These are phyloP conservation scores for Dolichoris vasculosae DNA, from an alignment of 1,140 invertebrate species.

Conservation along the genomic window DNA sequence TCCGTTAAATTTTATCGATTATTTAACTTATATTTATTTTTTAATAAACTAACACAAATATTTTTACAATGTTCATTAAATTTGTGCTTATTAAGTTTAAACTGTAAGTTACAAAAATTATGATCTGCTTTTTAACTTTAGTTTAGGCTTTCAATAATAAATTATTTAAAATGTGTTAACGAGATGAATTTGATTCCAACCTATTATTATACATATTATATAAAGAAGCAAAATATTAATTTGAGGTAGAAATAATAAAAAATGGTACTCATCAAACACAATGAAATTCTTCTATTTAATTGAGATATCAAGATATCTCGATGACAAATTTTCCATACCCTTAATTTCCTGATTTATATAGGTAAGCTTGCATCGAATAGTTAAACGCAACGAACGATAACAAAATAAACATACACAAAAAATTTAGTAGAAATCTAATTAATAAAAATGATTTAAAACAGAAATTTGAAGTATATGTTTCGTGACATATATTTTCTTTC, in stretches of 20 bases:
- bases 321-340: constrained; percentile 29
- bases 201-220: neutral
- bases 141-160: too few species aligned
- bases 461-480: neutral
- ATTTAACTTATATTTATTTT: too few species aligned
- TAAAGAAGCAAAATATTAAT: neutral
- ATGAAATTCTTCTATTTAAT: constrained; percentile 14
- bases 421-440: constrained; percentile 33
- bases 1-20: neutral
- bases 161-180: too few species aligned
- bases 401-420: neutral
- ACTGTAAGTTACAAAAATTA: too few species aligned
- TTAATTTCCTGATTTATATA: constrained; percentile 13
- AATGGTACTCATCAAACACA: neutral
- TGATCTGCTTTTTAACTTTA: too few species aligned
- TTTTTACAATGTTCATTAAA: too few species aligned
- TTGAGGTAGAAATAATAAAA: neutral
- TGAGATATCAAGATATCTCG: constrained; percentile 30
- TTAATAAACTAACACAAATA: too few species aligned
- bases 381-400: constrained; percentile 12
- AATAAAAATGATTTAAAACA: constrained; percentile 6
- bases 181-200: neutral
- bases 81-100: too few species aligned
- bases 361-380: neutral
- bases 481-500: neutral